Conservation (phyloP, 2,888 invertebrate species). For the Pseudoips prasinana region DNA sequence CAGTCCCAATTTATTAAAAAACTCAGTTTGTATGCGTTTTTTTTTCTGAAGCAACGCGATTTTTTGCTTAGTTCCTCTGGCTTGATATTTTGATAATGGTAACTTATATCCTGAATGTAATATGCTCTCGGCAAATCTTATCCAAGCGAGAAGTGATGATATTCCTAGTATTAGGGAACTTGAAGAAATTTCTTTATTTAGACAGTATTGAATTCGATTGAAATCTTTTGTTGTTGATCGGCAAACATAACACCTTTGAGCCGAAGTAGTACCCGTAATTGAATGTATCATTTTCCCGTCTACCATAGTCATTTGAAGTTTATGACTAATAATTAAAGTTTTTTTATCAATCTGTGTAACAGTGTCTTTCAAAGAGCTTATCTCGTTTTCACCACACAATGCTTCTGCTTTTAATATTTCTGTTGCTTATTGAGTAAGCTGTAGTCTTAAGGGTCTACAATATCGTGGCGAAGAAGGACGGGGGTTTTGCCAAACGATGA, state of each 20-base stretch:
- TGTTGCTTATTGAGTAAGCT: background rate
- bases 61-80: background rate
- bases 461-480: background rate
- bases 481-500: constrained; percentile 1
- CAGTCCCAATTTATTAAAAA: background rate
- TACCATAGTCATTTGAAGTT: background rate
- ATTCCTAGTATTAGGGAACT: background rate
- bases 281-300: background rate
- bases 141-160: constrained; percentile 1
- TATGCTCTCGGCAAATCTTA: background rate
- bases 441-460: background rate
- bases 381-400: background rate
- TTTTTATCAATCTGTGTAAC: background rate
- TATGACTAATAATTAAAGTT: background rate
- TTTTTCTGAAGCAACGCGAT: background rate
- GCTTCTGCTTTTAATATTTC: background rate
- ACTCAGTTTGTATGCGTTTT: background rate
- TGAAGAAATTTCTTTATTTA: background rate
- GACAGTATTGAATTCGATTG: background rate
- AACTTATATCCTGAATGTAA: background rate
- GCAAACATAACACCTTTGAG: background rate
- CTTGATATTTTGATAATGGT: background rate
- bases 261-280: background rate
- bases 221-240: background rate
- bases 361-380: background rate